These are phyloP conservation scores for Eupithecia insigniata DNA, from an alignment of 2,888 invertebrate genomes.

Conservation along the genomic window DNA sequence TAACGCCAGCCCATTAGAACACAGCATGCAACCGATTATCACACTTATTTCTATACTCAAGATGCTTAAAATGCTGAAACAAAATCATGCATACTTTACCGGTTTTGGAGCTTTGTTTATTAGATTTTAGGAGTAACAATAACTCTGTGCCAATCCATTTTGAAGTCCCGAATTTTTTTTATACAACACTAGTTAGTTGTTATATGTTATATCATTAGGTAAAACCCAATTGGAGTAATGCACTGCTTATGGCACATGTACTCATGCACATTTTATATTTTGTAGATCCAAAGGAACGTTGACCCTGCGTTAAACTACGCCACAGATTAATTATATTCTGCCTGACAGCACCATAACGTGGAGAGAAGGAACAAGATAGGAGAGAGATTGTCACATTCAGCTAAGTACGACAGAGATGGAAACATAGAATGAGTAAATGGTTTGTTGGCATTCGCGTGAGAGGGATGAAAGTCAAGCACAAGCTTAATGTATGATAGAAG, in stretches of 20 bases:
- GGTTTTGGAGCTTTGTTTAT: neutral
- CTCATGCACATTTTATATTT: neutral
- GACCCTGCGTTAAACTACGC: neutral
- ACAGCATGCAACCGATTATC: conserved; percentile 50
- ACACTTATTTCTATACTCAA: conserved; percentile 40
- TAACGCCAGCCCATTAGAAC: conserved; percentile 38
- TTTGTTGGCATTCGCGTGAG: conserved; percentile 2
- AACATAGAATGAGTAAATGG: conserved; percentile 5
- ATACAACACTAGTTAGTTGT: neutral
- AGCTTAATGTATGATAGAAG: conserved; percentile 1
- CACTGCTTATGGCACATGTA: neutral
- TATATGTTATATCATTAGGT: neutral
- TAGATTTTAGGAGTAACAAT: neutral
- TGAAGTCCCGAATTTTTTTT: neutral
- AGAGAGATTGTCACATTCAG: neutral
- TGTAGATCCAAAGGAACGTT: neutral
- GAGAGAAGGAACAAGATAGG: neutral
- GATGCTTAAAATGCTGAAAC: conserved; percentile 46
- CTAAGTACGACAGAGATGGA: conserved; percentile 7
- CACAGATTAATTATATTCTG: neutral
- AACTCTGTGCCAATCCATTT: neutral
- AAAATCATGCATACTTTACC: conserved; percentile 42
- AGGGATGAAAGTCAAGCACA: conserved; percentile 11
- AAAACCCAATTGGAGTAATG: neutral
- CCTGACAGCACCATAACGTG: conserved; percentile 20